These are phyloP conservation scores for Orthonevra nobilis DNA, from an alignment of 2,888 invertebrate genomes.

Conservation along the genomic window DNA sequence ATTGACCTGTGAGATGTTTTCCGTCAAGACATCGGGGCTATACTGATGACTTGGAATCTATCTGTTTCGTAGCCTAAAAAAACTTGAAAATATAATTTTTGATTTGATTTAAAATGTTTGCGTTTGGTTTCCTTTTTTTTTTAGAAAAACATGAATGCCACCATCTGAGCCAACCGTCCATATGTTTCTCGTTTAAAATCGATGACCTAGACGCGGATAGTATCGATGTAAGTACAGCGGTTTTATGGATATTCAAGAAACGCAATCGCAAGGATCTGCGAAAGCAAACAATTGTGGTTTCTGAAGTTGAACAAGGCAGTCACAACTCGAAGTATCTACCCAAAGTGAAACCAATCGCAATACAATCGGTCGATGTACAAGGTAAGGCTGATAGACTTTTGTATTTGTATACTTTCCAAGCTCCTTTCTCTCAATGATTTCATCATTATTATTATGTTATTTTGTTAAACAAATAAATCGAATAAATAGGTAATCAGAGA, in stretches of 20 bases:
- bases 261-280: slow-evolving; percentile 69
- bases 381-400: slow-evolving; percentile 79
- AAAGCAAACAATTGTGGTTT: slow-evolving; percentile 87
- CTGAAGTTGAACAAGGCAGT: slow-evolving; percentile 89
- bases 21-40: too few species aligned
- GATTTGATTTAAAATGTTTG: too few species aligned
- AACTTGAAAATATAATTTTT: too few species aligned
- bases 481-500: slow-evolving; percentile 22
- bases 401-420: too few species aligned
- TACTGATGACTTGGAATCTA: too few species aligned
- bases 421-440: too few species aligned
- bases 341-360: slow-evolving; percentile 89
- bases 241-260: slow-evolving; percentile 89
- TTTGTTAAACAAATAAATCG: slow-evolving; percentile 45
- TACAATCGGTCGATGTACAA: slow-evolving; percentile 87
- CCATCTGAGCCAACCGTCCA: slow-evolving; percentile 82
- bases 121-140: slow-evolving; percentile 37
- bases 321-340: slow-evolving; percentile 85
- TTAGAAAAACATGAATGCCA: slow-evolving; percentile 82
- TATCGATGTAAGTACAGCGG: slow-evolving; percentile 88
- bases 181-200: slow-evolving; percentile 89
- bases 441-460: slow-evolving; percentile 18
- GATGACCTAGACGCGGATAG: slow-evolving; percentile 87
- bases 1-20: too few species aligned
- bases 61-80: too few species aligned